Conservation (phyloP, 2,113 vertebrate species). For the Montifringilla adamsi region DNA sequence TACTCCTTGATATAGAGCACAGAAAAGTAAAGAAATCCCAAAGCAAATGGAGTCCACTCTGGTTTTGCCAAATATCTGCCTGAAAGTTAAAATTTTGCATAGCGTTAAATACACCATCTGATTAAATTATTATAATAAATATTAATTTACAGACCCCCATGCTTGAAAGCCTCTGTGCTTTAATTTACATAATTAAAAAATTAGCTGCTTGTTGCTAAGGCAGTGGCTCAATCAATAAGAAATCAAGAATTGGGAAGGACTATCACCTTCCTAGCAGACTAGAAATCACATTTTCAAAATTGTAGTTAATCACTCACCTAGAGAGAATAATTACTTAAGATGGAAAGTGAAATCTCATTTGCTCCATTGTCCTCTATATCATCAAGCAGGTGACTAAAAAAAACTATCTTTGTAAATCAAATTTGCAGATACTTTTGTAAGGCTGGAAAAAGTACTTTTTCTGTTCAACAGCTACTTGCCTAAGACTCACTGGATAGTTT, state of each 20-base stretch:
- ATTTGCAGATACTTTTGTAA: neutral
- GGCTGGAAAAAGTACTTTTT: slow-evolving; percentile 19
- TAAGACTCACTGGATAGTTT: slow-evolving; percentile 3
- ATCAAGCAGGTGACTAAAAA: neutral
- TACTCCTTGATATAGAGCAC: neutral
- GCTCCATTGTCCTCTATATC: slow-evolving; percentile 9
- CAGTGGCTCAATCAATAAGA: slow-evolving; percentile 41
- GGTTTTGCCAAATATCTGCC: neutral
- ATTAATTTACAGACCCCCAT: slow-evolving; percentile 17
- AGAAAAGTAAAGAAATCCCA: neutral
- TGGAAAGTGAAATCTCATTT: slow-evolving; percentile 20
- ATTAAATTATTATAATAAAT: slow-evolving; percentile 44
- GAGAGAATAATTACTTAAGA: slow-evolving; percentile 30
- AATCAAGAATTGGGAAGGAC: slow-evolving; percentile 43
- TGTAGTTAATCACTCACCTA: slow-evolving; percentile 46
- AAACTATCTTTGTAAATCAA: neutral
- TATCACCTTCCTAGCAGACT: slow-evolving; percentile 20
- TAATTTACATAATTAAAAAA: slow-evolving; percentile 44
- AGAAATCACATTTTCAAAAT: slow-evolving; percentile 42
- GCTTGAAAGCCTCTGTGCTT: slow-evolving; percentile 4
- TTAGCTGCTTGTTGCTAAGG: slow-evolving; percentile 27
- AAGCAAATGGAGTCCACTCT: neutral
- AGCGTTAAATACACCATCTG: neutral
- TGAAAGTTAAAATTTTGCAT: neutral
- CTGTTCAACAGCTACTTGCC: neutral